Evolutionary conservation across 1,140 invertebrate genomes (phyloP).

Genomic region (Leguminivora glycinivorella): DNA sequence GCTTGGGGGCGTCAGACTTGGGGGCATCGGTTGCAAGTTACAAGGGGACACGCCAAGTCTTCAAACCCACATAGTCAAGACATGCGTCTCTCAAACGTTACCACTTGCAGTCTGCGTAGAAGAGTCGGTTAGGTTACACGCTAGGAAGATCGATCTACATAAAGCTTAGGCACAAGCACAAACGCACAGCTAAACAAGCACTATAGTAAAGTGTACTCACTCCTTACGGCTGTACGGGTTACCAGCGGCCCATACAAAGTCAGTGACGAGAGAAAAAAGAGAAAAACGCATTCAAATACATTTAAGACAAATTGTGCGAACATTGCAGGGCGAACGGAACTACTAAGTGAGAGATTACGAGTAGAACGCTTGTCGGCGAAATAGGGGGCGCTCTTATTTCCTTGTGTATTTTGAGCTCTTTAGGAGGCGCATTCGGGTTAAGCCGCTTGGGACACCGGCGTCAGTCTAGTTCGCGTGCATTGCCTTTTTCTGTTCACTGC

Average conservation of each 20-base stretch:
- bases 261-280: constrained; percentile 80
- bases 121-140: constrained; percentile 52
- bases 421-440: constrained; percentile 68
- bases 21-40: constrained; percentile 38
- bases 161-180: constrained; percentile 77
- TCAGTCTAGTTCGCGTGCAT: constrained; percentile 61
- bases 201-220: constrained; percentile 79
- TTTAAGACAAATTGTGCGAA: constrained; percentile 79
- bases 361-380: constrained; percentile 74
- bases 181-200: constrained; percentile 75
- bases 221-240: constrained; percentile 79
- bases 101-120: constrained; percentile 73
- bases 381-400: constrained; percentile 66
- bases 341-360: constrained; percentile 79
- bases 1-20: constrained; percentile 54
- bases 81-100: constrained; percentile 51
- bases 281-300: constrained; percentile 81
- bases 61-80: constrained; percentile 39
- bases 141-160: constrained; percentile 68
- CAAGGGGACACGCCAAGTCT: constrained; percentile 57
- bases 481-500: constrained; percentile 64
- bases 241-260: constrained; percentile 80
- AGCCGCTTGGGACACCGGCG: constrained; percentile 65
- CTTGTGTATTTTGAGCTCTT: constrained; percentile 73
- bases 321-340: constrained; percentile 79